phyloP scores from a whole-genome alignment of 1,140 invertebrate species.

The Stegodyphus dumicola region DNA sequence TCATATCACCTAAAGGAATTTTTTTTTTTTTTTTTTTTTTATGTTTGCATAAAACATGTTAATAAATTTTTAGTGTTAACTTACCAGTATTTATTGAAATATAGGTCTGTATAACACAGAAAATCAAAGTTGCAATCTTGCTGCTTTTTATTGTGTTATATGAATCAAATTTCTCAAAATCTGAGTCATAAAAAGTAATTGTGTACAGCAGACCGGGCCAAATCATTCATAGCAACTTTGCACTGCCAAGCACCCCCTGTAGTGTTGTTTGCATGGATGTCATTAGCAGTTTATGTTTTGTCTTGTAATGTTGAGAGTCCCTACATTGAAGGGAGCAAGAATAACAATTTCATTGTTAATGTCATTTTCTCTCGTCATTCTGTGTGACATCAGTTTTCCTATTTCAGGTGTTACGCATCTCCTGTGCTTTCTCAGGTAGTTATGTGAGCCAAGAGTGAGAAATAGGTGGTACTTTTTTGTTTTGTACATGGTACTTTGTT shows the following conservation, averaged over 20 bases:
- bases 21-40: too few species aligned
- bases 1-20: too few species aligned
- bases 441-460: constrained; percentile 13
- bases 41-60: too few species aligned
- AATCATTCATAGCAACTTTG: neutral
- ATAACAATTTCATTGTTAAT: neutral
- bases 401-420: constrained; percentile 8
- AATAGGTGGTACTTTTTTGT: constrained; percentile 13
- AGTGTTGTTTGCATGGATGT: constrained; percentile 1
- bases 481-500: constrained; percentile 51
- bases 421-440: constrained; percentile 36
- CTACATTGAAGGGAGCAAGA: neutral
- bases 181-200: neutral
- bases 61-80: neutral
- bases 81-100: neutral
- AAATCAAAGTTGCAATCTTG: too few species aligned
- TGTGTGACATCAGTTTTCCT: neutral
- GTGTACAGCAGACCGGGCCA: neutral
- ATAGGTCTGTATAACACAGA: neutral
- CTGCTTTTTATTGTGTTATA: neutral
- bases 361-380: neutral
- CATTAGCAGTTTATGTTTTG: constrained; percentile 7
- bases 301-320: neutral
- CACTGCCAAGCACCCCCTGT: neutral
- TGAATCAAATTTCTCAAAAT: neutral